phyloP scores from a whole-genome alignment of 2,113 vertebrate genomes.

The Hippoglossus stenolepis region DNA sequence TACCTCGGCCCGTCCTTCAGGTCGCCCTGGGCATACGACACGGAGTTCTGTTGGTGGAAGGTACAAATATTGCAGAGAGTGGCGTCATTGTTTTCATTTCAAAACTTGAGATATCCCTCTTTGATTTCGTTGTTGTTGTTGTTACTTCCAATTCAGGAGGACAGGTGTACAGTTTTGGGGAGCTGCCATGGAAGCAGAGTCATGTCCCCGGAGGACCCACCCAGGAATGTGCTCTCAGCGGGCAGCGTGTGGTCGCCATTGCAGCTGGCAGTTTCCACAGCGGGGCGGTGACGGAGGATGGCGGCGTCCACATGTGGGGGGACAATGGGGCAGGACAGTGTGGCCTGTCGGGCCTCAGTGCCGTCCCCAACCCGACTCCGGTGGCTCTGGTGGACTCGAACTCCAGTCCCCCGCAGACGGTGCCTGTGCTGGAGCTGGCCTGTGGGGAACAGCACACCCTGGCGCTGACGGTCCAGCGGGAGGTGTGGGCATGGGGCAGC shows the following conservation, averaged over 20 bases:
- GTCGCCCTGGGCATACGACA: constrained; percentile 90
- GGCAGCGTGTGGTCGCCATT: constrained; percentile 87
- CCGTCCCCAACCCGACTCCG: constrained; percentile 87
- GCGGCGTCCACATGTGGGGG: constrained; percentile 95
- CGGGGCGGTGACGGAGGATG: constrained; percentile 91
- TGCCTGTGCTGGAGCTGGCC: constrained; percentile 89
- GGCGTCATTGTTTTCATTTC: too few relatives aligned
- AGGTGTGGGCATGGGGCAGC: constrained; percentile 97
- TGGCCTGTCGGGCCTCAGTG: constrained; percentile 82
- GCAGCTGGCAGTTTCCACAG: constrained; percentile 92
- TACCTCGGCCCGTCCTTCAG: constrained; percentile 89
- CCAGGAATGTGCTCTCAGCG: constrained; percentile 87
- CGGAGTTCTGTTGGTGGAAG: constrained; percentile 91
- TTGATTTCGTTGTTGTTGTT: not conserved
- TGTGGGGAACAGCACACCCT: constrained; percentile 93
- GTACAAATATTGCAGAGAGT: constrained; percentile 72
- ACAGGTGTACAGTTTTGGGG: constrained; percentile 94
- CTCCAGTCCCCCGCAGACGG: constrained; percentile 76
- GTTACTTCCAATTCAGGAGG: constrained; percentile 82
- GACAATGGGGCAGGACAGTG: constrained; percentile 94
- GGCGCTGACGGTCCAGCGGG: constrained; percentile 88
- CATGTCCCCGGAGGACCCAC: constrained; percentile 72
- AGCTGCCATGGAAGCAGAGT: constrained; percentile 88
- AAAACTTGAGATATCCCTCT: not conserved
- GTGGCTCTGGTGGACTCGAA: constrained; percentile 88